Percentiles rank a stretch among this genome's conserved stretches.
These are phyloP conservation scores for Eulacestoma nigropectus DNA, from an alignment of 2,113 vertebrate genomes.

Conservation along the genomic window DNA sequence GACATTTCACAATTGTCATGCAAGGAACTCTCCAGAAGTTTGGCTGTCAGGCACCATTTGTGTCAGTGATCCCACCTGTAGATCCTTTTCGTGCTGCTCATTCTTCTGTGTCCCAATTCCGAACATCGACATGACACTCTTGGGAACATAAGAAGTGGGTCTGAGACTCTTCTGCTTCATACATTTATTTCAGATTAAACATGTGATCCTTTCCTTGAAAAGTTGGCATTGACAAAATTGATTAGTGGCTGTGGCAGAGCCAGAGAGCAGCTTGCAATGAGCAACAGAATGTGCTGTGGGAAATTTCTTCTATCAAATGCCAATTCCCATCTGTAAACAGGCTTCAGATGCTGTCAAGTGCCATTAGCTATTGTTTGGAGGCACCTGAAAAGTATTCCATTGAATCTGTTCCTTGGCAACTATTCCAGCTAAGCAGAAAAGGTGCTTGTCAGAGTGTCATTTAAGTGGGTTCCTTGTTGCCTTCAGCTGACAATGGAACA, in stretches of 20 bases:
- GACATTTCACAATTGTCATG: background rate
- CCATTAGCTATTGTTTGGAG: slow-evolving; percentile 17
- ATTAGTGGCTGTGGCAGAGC: background rate
- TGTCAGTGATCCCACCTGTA: background rate
- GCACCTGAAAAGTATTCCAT: background rate
- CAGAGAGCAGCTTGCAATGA: background rate
- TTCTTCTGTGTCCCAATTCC: background rate
- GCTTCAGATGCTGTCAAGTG: background rate
- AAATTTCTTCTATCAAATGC: background rate
- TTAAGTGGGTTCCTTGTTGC: background rate
- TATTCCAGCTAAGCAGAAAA: slow-evolving; percentile 5
- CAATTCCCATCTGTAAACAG: background rate
- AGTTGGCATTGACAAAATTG: background rate
- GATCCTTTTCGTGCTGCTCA: background rate
- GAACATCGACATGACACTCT: background rate
- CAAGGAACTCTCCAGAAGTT: background rate
- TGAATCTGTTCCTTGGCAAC: slow-evolving; percentile 28
- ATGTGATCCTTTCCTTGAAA: background rate
- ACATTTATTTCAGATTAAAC: background rate
- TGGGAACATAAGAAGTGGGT: background rate
- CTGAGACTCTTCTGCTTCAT: background rate
- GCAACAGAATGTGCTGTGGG: background rate
- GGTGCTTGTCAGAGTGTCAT: background rate
- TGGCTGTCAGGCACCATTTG: background rate
- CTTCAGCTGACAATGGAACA: background rate